Percentiles rank a stretch among this genome's conserved stretches.
phyloP scores from a whole-genome alignment of 1,140 invertebrate species.

The Drosophila nigrodunni region DNA sequence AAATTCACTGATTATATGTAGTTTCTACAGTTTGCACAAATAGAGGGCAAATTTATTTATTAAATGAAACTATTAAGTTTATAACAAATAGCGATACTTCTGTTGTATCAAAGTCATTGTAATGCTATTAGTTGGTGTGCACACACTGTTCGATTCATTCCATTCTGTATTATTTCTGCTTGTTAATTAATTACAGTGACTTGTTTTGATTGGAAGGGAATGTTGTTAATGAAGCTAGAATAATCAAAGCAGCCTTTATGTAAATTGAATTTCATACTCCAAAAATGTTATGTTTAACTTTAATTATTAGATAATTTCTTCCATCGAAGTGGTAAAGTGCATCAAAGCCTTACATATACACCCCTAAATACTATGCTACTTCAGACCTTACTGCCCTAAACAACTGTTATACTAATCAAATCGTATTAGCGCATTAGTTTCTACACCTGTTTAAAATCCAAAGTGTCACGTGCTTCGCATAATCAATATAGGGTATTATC shows the following conservation, averaged over 20 bases:
- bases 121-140: slow-evolving; percentile 1
- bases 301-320: too few relatives aligned
- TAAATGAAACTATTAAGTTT: slow-evolving; percentile 20
- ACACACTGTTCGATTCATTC: slow-evolving; percentile 3
- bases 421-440: background rate
- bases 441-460: background rate
- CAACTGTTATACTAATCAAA: too few relatives aligned
- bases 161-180: background rate
- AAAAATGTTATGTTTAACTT: too few relatives aligned
- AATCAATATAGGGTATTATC: background rate
- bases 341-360: too few relatives aligned
- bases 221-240: too few relatives aligned
- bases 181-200: slow-evolving; percentile 6
- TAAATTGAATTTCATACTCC: too few relatives aligned
- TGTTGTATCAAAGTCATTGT: slow-evolving; percentile 7
- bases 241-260: too few relatives aligned
- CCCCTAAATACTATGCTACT: too few relatives aligned
- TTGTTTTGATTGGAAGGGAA: too few relatives aligned
- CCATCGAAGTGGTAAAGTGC: too few relatives aligned
- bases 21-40: slow-evolving; percentile 20
- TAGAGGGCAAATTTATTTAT: slow-evolving; percentile 24
- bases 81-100: background rate
- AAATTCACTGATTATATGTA: slow-evolving; percentile 52
- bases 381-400: too few relatives aligned
- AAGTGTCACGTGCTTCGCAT: background rate